phyloP scores from a whole-genome alignment of 2,797 vertebrate species.

The Falco peregrinus region DNA sequence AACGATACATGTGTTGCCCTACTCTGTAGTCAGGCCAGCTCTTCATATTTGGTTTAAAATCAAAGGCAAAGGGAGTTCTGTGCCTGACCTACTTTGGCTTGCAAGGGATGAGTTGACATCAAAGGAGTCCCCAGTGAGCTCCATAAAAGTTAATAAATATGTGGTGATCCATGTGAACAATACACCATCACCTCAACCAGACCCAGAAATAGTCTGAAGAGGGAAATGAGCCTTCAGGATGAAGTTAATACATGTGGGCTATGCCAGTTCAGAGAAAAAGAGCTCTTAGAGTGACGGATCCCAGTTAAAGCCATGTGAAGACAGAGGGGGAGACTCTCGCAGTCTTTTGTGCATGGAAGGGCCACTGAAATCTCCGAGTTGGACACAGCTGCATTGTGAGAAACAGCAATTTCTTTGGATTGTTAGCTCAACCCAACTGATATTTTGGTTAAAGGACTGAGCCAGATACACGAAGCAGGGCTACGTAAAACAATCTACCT shows the following conservation, averaged over 20 bases:
- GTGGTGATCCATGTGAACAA: neutral
- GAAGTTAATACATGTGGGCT: neutral
- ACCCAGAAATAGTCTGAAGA: neutral
- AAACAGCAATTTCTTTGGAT: neutral
- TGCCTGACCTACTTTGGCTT: constrained; percentile 25
- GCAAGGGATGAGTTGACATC: constrained; percentile 35
- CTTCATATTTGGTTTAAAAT: neutral
- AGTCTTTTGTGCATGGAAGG: neutral
- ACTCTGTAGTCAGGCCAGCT: neutral
- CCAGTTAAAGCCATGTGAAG: neutral
- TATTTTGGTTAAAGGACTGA: neutral
- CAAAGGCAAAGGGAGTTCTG: constrained; percentile 5
- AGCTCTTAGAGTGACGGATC: neutral
- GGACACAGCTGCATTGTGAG: neutral
- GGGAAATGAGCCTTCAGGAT: neutral
- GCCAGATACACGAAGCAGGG: neutral
- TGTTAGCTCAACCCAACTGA: neutral
- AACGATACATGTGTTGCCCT: neutral
- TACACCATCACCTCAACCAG: neutral
- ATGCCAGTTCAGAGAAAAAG: neutral
- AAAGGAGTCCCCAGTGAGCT: constrained; percentile 25
- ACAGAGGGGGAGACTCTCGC: neutral
- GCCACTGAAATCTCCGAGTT: neutral
- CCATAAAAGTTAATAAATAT: neutral
- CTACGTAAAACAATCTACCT: neutral